phyloP scores from a whole-genome alignment of 1,140 invertebrate genomes.

The Drosophila azteca region DNA sequence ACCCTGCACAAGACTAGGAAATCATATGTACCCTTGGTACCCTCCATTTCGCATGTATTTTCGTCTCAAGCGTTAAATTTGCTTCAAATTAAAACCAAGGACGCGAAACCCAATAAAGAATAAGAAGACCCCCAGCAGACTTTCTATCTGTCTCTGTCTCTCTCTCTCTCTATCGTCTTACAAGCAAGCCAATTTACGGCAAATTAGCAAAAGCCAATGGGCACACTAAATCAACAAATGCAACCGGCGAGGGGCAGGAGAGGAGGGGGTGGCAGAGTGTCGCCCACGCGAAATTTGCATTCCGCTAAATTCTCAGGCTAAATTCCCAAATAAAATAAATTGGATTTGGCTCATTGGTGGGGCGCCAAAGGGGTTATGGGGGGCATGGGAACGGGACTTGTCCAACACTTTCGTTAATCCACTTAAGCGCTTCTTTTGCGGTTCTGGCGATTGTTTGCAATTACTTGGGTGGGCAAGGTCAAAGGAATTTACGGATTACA shows the following conservation, averaged over 20 bases:
- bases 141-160: constrained; percentile 38
- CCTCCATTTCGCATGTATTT: not conserved
- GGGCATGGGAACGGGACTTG: not conserved
- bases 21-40: not conserved
- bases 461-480: constrained; percentile 37
- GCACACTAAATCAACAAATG: constrained; percentile 65
- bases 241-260: too few species aligned
- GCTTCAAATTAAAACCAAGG: constrained; percentile 74
- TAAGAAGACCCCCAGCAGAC: constrained; percentile 64
- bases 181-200: constrained; percentile 71
- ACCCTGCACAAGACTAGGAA: not conserved
- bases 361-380: not conserved
- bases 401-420: constrained; percentile 75
- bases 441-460: constrained; percentile 32
- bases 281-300: constrained; percentile 47
- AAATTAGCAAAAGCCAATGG: constrained; percentile 74
- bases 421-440: constrained; percentile 53
- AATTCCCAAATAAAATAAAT: constrained; percentile 73
- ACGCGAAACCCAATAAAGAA: constrained; percentile 71
- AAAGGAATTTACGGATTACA: constrained; percentile 12
- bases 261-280: not conserved
- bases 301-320: constrained; percentile 42
- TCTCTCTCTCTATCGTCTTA: constrained; percentile 32
- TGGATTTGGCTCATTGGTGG: constrained; percentile 50
- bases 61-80: constrained; percentile 34